Evolutionary conservation across 2,113 vertebrate species (phyloP), one percentile per base, ranked within the genome.

Genomic region (Willisornis vidua): DNA sequence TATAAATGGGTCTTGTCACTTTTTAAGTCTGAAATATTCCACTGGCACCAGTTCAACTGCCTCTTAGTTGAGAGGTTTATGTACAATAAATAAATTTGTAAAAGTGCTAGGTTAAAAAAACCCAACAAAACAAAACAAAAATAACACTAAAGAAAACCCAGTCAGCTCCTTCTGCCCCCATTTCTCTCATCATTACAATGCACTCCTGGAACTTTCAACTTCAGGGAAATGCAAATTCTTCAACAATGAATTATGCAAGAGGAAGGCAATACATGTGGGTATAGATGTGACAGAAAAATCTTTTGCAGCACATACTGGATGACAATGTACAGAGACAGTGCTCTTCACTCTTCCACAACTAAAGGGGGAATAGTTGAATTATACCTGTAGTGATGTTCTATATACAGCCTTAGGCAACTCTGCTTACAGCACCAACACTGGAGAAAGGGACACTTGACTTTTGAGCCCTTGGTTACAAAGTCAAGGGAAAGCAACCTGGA

Each of bases 141-240:
- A 28, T 39, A 39, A 39, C 39, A 62, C 7, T 41, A 43, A 43
- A 14, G 41, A 43, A 23, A 87, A 66, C 12, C 25, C 57, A 65
- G 57, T 66, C 94, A 92, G 85, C 68, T 87, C 26, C 71, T 92
- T 57, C 48, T 59, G 43, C 26, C 65, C 74, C 48, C 19, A 2
- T 88, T 93, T 86, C 49, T 81, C 59, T 90, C 88, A 86, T 90
- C 75, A 41, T 77, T 92, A 79, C 78, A 92, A 87, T 7, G 17
- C 48, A 61, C 57, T 86, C 33, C 20, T 24, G 28, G 48, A 96
- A 94, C 73, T 88, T 87, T 70, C 73, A 89, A n/a, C 49, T 88
- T 80, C 61, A 89, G 49, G 85, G 72, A 96, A 92, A 95, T 90
- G 79, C n/a, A 92, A 93, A 95, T 95, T 62, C n/a, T 80, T 86